Evolutionary conservation across 2,113 vertebrate species (phyloP).

Genomic region (Tachysurus vachellii): DNA sequence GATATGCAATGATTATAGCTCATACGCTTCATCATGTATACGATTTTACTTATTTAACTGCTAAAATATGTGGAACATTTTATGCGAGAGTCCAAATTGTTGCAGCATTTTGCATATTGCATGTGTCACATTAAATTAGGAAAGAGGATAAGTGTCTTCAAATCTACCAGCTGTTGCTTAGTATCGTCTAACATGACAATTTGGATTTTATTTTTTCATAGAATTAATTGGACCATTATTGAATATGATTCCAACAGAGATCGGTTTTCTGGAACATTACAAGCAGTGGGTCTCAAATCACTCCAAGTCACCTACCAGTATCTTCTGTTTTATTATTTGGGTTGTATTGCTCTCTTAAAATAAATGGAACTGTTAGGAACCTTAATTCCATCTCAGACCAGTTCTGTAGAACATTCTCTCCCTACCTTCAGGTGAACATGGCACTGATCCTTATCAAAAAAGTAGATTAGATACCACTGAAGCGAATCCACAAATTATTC

Average conservation of each 20-base stretch:
- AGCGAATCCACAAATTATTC: conserved; percentile 20
- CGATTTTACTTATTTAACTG: conserved; percentile 68
- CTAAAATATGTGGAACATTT: conserved; percentile 62
- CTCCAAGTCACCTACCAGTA: background rate
- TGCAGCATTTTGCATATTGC: conserved; percentile 53
- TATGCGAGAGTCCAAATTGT: conserved; percentile 65
- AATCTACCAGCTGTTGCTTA: conserved; percentile 32
- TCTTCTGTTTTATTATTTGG: conserved; percentile 52
- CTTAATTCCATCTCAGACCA: conserved; percentile 12
- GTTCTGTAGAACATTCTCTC: conserved; percentile 19
- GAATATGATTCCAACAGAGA: conserved; percentile 4
- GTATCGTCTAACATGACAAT: conserved; percentile 63
- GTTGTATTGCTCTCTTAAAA: conserved; percentile 57
- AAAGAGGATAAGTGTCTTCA: background rate
- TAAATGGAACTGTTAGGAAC: conserved; percentile 59
- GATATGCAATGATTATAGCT: conserved; percentile 58
- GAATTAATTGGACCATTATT: conserved; percentile 64
- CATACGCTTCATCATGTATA: conserved; percentile 62
- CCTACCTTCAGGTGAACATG: conserved; percentile 18
- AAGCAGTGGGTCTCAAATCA: background rate
- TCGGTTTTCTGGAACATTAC: conserved; percentile 21
- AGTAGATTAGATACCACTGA: conserved; percentile 14
- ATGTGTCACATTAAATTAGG: conserved; percentile 62
- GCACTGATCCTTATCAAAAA: conserved; percentile 4
- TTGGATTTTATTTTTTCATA: conserved; percentile 56